Percentiles rank a stretch among this genome's conserved stretches.
phyloP scores from a whole-genome alignment of 2,888 invertebrate species.

The Kryphioiulus occultus region DNA sequence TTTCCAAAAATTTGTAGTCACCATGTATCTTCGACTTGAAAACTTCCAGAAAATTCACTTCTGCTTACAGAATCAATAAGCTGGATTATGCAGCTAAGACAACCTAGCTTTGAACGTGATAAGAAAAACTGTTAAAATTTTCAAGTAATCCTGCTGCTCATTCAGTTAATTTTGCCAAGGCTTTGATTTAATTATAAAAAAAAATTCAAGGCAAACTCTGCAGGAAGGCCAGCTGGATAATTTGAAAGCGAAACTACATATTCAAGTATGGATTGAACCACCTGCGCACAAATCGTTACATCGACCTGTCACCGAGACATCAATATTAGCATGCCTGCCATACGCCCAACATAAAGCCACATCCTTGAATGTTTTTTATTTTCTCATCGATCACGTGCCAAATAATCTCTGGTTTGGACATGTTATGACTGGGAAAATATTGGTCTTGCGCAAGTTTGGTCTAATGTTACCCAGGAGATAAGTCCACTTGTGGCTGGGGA shows the following conservation, averaged over 20 bases:
- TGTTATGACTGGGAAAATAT: not conserved
- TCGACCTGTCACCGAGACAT: constrained; percentile 15
- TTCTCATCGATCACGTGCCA: not conserved
- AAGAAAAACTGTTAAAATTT: not conserved
- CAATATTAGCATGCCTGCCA: not conserved
- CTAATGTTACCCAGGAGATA: not conserved
- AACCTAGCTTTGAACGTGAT: not conserved
- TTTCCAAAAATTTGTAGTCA: too few species aligned
- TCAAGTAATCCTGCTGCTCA: not conserved
- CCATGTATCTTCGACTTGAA: too few species aligned
- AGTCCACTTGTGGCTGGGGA: not conserved
- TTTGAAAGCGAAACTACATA: too few species aligned
- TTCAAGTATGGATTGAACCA: not conserved
- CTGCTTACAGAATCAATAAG: too few species aligned
- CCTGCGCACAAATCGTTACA: constrained; percentile 10
- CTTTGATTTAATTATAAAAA: not conserved
- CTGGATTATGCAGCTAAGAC: too few species aligned
- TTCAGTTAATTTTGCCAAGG: not conserved
- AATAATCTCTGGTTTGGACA: not conserved
- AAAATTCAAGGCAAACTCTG: not conserved
- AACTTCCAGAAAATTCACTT: too few species aligned
- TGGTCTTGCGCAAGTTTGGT: not conserved
- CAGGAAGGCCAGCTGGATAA: not conserved
- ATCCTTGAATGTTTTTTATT: not conserved
- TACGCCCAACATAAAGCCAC: not conserved